Conservation (phyloP, 1,140 invertebrate species). For the Belonocnema kinseyi region DNA sequence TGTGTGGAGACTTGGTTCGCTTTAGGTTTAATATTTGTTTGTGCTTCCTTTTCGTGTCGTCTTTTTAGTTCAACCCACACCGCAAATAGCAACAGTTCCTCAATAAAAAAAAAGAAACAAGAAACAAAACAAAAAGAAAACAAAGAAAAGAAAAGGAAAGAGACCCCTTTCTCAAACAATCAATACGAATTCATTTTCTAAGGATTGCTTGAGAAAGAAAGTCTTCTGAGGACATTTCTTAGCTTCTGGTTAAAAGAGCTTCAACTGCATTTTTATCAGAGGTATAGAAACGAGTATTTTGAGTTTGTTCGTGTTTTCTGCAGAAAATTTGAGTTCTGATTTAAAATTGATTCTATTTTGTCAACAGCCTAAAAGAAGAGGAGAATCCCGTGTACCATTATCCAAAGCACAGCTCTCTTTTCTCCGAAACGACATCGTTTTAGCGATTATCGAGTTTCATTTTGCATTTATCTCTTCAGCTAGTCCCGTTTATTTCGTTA, state of each 20-base stretch:
- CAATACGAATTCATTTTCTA: background rate
- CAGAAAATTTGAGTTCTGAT: background rate
- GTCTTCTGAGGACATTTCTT: background rate
- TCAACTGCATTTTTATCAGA: conserved; percentile 15
- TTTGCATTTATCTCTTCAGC: conserved; percentile 41
- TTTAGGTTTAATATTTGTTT: conserved; percentile 21
- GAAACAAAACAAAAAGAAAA: background rate
- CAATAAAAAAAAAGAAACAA: background rate
- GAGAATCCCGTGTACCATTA: conserved; percentile 72
- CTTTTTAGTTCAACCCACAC: conserved; percentile 14
- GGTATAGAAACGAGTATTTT: conserved; percentile 21
- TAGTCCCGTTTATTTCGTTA: conserved; percentile 27
- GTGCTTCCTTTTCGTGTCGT: conserved; percentile 7
- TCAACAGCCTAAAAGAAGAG: conserved; percentile 76
- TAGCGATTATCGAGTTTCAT: conserved; percentile 49
- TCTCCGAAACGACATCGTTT: conserved; percentile 55
- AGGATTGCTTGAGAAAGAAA: background rate
- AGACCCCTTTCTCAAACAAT: background rate
- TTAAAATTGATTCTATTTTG: conserved; percentile 71
- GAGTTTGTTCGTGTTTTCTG: background rate
- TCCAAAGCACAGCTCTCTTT: conserved; percentile 69
- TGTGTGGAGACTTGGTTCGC: conserved; percentile 25
- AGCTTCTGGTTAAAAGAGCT: conserved; percentile 25
- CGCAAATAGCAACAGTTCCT: conserved; percentile 19
- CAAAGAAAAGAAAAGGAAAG: background rate